Evolutionary conservation across 2,113 vertebrate genomes (phyloP), one percentile per base, ranked within the genome.

Genomic region (Ginglymostoma cirratum): DNA sequence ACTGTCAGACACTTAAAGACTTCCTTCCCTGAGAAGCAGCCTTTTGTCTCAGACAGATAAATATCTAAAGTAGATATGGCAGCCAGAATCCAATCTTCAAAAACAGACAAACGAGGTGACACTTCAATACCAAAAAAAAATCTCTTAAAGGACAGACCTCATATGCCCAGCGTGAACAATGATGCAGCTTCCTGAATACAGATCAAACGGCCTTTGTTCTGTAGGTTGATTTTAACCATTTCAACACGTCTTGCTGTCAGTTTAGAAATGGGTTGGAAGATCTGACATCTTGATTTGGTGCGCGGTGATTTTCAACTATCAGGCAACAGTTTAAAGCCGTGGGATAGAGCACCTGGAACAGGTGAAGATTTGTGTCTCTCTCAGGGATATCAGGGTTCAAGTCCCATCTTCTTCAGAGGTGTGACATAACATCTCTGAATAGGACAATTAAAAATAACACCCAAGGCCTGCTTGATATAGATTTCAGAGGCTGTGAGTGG

Each of bases 21-120:
- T 72, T 48, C 42, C 70, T n/a, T 94, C 67, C 66, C 15, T 72
- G 66, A 95, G 94, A 72, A 19, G 38, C 94, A 95, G 45, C 42
- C 69, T 72, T 42, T 95, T 95, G 94, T 72, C 69, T 52, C 67
- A 72, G 94, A 72, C 69, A 95, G 94, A 95, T 95, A 95, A 76
- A 95, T 72, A 95, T 95, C 94, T 70, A 67, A 95, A 95, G 94
- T 95, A 95, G 67, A 70, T 52, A 72, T 72, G 66, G 93, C 93
- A 94, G 93, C 93, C 94, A 72, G 69, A 70, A 95, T 95, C 94
- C 94, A 95, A 95, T 95, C 72, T 95, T 95, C 67, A 95, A 95
- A 95, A 76, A 72, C 94, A 95, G 94, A 95, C 69, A 70, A 95
- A 95, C 48, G 94, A 95, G 69, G 94, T 95, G 94, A 95, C 94